Percentiles rank a stretch among this genome's conserved stretches.
Conservation (phyloP, 2,797 vertebrate species). For the Scolopax bukidnonensis region DNA sequence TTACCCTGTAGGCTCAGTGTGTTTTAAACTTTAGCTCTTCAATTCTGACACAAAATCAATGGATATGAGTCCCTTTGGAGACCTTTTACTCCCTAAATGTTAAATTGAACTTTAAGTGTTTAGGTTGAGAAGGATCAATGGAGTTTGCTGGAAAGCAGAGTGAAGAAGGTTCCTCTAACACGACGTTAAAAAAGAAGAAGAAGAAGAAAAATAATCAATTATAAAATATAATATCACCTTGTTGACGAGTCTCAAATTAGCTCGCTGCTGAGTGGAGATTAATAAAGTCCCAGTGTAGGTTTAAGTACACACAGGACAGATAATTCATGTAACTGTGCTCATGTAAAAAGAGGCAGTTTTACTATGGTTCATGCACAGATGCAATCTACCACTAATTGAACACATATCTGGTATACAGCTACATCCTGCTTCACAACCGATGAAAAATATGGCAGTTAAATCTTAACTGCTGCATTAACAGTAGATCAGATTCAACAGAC, state of each 20-base stretch:
- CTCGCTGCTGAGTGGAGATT: conserved; percentile 79
- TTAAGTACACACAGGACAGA: conserved; percentile 60
- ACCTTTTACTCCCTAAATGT: conserved; percentile 97
- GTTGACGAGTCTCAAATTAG: conserved; percentile 88
- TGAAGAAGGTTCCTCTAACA: conserved; percentile 67
- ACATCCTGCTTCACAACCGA: not conserved
- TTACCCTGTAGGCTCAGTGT: conserved; percentile 71
- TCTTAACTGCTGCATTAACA: not conserved
- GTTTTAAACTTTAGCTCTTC: conserved; percentile 92
- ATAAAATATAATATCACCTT: conserved; percentile 86
- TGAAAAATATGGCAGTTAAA: not conserved
- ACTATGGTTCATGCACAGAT: conserved; percentile 29
- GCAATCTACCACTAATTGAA: conserved; percentile 36
- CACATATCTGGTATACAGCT: not conserved
- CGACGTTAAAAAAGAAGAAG: not conserved
- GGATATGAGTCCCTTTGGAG: conserved; percentile 92
- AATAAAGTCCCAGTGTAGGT: conserved; percentile 78
- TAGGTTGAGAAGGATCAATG: conserved; percentile 93
- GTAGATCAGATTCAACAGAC: not conserved
- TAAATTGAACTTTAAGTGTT: conserved; percentile 99
- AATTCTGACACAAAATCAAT: conserved; percentile 98
- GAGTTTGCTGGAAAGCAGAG: conserved; percentile 82
- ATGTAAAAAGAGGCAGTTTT: conserved; percentile 10
- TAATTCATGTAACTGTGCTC: conserved; percentile 27
- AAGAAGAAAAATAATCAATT: conserved; percentile 84